Conservation (phyloP, 2,113 vertebrate species). For the Nicator chloris region DNA sequence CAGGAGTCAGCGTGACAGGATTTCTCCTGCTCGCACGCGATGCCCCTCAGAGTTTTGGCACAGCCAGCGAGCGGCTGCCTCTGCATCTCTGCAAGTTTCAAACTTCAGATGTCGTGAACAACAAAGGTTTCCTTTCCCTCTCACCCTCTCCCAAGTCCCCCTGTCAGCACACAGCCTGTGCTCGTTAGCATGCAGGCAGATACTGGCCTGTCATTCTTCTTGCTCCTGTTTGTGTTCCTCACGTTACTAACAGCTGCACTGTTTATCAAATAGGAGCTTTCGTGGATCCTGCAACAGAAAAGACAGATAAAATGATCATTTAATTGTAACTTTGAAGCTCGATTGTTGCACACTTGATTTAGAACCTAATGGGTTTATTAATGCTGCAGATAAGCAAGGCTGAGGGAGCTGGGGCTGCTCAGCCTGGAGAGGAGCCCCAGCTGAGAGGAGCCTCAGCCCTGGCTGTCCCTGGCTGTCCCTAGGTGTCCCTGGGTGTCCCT, state of each 20-base stretch:
- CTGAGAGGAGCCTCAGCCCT: not conserved
- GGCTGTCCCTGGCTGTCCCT: not conserved
- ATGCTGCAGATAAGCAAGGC: not conserved
- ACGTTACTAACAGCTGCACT: slow-evolving; percentile 17
- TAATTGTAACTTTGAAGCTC: slow-evolving; percentile 7
- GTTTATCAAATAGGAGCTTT: slow-evolving; percentile 20
- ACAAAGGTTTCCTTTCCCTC: not conserved
- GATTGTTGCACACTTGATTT: not conserved
- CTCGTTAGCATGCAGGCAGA: slow-evolving; percentile 1
- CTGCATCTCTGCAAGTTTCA: not conserved
- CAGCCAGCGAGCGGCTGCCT: not conserved
- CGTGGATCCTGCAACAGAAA: not conserved
- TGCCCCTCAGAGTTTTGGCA: not conserved
- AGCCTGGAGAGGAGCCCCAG: not conserved
- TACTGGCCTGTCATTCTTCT: not conserved
- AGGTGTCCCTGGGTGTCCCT: not conserved
- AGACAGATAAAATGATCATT: slow-evolving; percentile 2
- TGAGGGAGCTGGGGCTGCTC: not conserved
- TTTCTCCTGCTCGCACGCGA: not conserved
- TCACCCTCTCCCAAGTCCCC: not conserved
- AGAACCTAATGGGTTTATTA: not conserved
- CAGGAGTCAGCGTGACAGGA: not conserved
- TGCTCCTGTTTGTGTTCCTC: not conserved
- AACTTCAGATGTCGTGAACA: not conserved
- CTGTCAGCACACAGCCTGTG: not conserved